phyloP scores from a whole-genome alignment of 2,797 vertebrate species.

The Arrhamphus sclerolepis region DNA sequence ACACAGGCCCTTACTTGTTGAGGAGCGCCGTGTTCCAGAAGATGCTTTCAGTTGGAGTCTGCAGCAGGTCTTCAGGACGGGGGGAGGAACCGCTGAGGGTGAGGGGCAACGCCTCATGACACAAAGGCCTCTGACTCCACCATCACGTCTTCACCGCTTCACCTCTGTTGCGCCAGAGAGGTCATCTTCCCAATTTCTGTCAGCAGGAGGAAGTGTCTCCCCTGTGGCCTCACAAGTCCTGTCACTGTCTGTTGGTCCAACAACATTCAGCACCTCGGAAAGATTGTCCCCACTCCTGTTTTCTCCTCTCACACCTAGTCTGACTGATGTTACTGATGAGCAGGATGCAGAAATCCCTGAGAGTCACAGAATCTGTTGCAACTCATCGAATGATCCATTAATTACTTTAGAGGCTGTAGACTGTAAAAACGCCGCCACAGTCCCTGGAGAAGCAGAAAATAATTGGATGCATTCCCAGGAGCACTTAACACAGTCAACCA shows the following conservation, averaged over 20 bases:
- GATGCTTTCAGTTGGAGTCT: slow-evolving; percentile 57
- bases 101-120: slow-evolving; percentile 8
- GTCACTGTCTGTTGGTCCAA: slow-evolving; percentile 58
- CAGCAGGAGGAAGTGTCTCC: background rate
- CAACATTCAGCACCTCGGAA: slow-evolving; percentile 59
- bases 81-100: slow-evolving; percentile 21
- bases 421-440: background rate
- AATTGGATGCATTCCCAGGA: slow-evolving; percentile 8
- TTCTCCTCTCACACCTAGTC: slow-evolving; percentile 67
- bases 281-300: slow-evolving; percentile 75
- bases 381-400: slow-evolving; percentile 1
- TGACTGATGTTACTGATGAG: slow-evolving; percentile 34
- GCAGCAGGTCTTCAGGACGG: slow-evolving; percentile 50
- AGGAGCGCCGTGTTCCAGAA: slow-evolving; percentile 43
- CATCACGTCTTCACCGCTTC: background rate
- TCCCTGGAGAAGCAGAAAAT: background rate
- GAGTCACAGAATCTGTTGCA: background rate
- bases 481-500: slow-evolving; percentile 6
- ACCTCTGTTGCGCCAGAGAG: background rate
- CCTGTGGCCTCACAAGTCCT: slow-evolving; percentile 23
- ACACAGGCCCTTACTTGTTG: slow-evolving; percentile 12
- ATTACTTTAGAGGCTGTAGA: slow-evolving; percentile 1
- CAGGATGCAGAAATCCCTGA: slow-evolving; percentile 5
- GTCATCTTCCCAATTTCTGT: background rate
- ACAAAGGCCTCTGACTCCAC: background rate